These are phyloP conservation scores for Gordius sp. DNA, from an alignment of 2,888 invertebrate species.

Conservation along the genomic window DNA sequence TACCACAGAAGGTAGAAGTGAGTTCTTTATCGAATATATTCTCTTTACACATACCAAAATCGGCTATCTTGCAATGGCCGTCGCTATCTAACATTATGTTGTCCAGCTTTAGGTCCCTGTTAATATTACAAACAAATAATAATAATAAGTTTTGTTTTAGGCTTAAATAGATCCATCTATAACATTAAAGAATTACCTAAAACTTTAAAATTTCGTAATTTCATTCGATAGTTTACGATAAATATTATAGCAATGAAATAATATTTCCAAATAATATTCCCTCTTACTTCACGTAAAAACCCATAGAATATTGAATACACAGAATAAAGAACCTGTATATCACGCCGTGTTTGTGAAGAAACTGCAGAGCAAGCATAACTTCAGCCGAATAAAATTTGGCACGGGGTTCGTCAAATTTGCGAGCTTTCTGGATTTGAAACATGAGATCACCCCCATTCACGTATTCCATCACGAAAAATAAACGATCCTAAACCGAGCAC, in stretches of 20 bases:
- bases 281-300: too few relatives aligned
- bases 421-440: slow-evolving; percentile 93
- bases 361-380: slow-evolving; percentile 83
- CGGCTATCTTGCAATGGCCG: slow-evolving; percentile 30
- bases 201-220: too few relatives aligned
- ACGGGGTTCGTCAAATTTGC: slow-evolving; percentile 78
- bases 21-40: slow-evolving; percentile 60
- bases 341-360: slow-evolving; percentile 79
- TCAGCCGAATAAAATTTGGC: slow-evolving; percentile 94
- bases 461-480: slow-evolving; percentile 99
- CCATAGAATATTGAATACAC: too few relatives aligned
- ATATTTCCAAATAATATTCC: too few relatives aligned
- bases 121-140: slow-evolving; percentile 21
- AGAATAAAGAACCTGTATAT: slow-evolving; percentile 73
- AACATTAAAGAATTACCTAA: too few relatives aligned
- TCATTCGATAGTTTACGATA: too few relatives aligned
- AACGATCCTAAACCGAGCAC: slow-evolving; percentile 51
- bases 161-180: too few relatives aligned
- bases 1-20: slow-evolving; percentile 94
- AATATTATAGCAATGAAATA: too few relatives aligned
- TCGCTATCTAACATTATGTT: slow-evolving; percentile 71
- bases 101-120: slow-evolving; percentile 80
- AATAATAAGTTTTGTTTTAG: too few relatives aligned
- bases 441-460: slow-evolving; percentile 61
- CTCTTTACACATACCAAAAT: slow-evolving; percentile 86